Evolutionary conservation across 2,888 invertebrate species (phyloP), one percentile per base, ranked within the genome.

Genomic region (Orthosia incerta): DNA sequence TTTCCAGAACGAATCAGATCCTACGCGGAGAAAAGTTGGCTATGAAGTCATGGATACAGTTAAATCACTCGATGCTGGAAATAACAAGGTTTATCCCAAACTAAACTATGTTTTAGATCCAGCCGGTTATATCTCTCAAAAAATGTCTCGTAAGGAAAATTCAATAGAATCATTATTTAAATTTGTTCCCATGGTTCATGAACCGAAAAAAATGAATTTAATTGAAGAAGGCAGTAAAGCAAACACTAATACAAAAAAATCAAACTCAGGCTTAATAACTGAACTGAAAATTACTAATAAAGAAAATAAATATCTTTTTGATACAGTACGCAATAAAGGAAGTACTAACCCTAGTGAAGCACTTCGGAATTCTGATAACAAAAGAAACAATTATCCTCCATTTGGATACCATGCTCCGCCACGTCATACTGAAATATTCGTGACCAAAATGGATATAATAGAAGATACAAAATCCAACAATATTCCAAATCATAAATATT

Each of bases 1-100:
- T 82, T 81, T 81, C 55, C 81, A 81, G 81, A 79, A 82, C 46
- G 16, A 67, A 68, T 70, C 61, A n/a, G 55, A 48, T 55, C 50
- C 70, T 45, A 57, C 45, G 18, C 61, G 57, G 16, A 67, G 69
- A 48, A 23, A 46, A 31, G n/a, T 20, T 61, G 46, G 12, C 51
- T 18, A 16, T 26, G 60, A 74, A 55, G 12, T 53, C 4, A n/a
- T 55, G 39, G 60, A 74, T 55, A 51, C 48, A 50, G 12, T 68
- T 31, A 18, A 46, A 31, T 55, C 64, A 16, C 50, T 71, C 50
- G n/a, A 60, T 48, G 3, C 15, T 15, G 20, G 39, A 48, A 60
- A 11, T 16, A 26, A 48, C 2, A 20, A 60, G 13, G 18, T 50
- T 65, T 3, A 50, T 48, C 26, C 53, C 3, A 55, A 59, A 31